These are phyloP conservation scores for Vesta saturnalis DNA, from an alignment of 2,888 invertebrate genomes.

Conservation along the genomic window DNA sequence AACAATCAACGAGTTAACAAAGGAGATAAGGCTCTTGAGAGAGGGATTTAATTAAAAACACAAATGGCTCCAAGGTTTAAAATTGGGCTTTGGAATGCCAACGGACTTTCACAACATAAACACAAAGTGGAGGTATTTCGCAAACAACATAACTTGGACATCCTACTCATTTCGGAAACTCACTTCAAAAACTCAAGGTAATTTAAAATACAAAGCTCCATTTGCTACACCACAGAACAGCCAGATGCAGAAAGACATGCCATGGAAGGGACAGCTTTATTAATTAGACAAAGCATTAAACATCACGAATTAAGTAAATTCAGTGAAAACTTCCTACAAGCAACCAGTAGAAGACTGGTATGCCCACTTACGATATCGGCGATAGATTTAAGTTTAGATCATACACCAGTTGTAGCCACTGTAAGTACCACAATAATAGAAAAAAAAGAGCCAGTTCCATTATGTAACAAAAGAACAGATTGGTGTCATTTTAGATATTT, in stretches of 20 bases:
- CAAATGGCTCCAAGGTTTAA: slow-evolving; percentile 4
- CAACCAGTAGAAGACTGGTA: no score
- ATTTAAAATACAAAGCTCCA: not conserved
- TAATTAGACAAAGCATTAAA: slow-evolving; percentile 39
- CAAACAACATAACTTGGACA: not conserved
- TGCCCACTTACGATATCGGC: no score
- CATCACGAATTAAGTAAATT: no score
- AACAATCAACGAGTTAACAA: slow-evolving; percentile 12
- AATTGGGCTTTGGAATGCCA: slow-evolving; percentile 13
- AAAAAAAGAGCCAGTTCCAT: no score
- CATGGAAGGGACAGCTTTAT: no score
- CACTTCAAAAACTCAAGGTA: not conserved
- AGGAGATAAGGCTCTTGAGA: slow-evolving; percentile 9
- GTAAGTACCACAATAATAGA: no score
- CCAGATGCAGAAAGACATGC: slow-evolving; percentile 19
- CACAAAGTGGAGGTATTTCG: not conserved
- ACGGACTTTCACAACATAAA: no score
- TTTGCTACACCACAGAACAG: slow-evolving; percentile 1
- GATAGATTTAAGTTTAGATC: no score
- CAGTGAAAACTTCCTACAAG: no score
- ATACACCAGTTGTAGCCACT: no score
- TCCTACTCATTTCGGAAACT: no score
- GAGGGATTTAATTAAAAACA: slow-evolving; percentile 9
- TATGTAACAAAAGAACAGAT: not conserved
- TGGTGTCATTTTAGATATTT: no score